Evolutionary conservation across 2,797 vertebrate genomes (phyloP), one percentile per base, ranked within the genome.

Genomic region (Pristis pectinata): DNA sequence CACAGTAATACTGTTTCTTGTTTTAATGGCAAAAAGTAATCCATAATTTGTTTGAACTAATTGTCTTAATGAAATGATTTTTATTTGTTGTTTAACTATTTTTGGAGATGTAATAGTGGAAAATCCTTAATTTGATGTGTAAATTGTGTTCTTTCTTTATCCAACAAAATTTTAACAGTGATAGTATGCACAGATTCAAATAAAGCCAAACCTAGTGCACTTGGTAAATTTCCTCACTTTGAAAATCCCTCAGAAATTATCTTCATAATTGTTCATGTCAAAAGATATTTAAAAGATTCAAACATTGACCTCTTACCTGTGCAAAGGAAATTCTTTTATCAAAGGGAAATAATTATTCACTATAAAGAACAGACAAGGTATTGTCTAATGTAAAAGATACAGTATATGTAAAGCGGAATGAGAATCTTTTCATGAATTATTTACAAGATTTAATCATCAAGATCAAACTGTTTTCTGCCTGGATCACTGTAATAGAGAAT

Each of bases 361-460:
- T 44, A 93, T 93, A 44, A 72, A 93, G 8, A 70, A 70, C 64
- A 93, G 61, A 22, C 9, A 24, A 41, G n/a, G 37, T 22, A n/a
- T 93, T 93, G n/a, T 93, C 37, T 10, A 44, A 27, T 93, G n/a
- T 93, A 34, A 93, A 44, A 67, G 67, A n/a, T n/a, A n/a, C n/a
- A n/a, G 70, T 44, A 70, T 70, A 72, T 70, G 61, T 93, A 70
- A 93, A 93, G 91, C 64, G 93, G 41, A 41, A 91, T 41, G 61
- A 22, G n/a, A 92, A 92, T 91, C 34, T 41, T 67, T 67, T 67
- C 3, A 92, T 92, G 89, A 67, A 92, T 92, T 92, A 92, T 92
- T 61, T 59, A 92, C 67, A 67, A 37, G 61, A 24, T 92, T 92
- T 64, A 92, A 91, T 37, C 59, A 92, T 41, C 34, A 67, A 64